Conservation (phyloP, 2,113 vertebrate genomes). For the Austrofundulus limnaeus region DNA sequence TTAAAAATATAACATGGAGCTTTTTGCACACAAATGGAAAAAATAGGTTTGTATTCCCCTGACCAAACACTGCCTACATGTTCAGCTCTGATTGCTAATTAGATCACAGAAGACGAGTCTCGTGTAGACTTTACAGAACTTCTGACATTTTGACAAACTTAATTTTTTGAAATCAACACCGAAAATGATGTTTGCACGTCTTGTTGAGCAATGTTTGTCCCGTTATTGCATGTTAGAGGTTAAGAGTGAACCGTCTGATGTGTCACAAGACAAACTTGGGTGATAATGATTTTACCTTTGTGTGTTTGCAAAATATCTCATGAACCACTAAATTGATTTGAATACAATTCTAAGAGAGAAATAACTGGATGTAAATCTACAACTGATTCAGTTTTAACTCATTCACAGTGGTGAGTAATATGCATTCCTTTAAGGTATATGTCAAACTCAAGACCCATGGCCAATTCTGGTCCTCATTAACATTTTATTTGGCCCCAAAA, state of each 20-base stretch:
- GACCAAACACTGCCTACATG: background rate
- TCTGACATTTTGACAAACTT: background rate
- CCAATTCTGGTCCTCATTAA: no score
- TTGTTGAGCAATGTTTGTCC: background rate
- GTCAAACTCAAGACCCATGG: no score
- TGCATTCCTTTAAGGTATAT: no score
- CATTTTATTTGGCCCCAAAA: no score
- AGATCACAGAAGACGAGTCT: slow-evolving; percentile 8
- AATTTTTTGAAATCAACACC: background rate
- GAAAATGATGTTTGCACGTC: background rate
- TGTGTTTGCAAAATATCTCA: no score
- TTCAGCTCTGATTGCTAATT: slow-evolving; percentile 7
- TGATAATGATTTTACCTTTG: no score
- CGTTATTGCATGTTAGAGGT: background rate
- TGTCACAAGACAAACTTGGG: no score
- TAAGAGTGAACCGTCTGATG: background rate
- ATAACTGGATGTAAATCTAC: no score
- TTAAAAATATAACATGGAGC: background rate
- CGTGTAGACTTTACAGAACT: background rate
- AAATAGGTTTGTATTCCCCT: background rate
- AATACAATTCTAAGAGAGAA: no score
- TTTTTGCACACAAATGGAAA: background rate
- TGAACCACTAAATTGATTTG: no score
- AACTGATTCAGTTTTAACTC: no score
- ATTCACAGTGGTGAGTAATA: no score